phyloP scores from a whole-genome alignment of 2,113 vertebrate genomes.

The Aegithalos caudatus region DNA sequence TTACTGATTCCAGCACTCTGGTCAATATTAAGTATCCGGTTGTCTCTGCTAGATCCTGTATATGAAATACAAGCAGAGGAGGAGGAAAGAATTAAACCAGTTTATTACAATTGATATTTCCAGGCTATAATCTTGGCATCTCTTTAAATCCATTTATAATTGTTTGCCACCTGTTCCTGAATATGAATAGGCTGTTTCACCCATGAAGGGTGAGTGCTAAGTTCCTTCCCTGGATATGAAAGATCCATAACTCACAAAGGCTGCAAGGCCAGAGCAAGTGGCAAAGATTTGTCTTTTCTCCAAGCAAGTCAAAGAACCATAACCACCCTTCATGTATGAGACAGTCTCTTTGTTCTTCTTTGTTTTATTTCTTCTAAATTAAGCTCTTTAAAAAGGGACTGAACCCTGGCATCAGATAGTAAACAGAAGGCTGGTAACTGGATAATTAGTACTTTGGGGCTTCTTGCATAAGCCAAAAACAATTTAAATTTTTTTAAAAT shows the following conservation, averaged over 20 bases:
- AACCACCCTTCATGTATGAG: background rate
- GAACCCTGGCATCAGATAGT: background rate
- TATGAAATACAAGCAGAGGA: background rate
- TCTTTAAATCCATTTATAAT: constrained; percentile 52
- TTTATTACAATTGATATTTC: constrained; percentile 51
- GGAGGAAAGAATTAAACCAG: background rate
- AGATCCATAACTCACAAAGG: constrained; percentile 45
- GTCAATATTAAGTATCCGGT: background rate
- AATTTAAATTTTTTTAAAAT: background rate
- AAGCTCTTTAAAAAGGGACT: background rate
- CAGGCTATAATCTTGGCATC: constrained; percentile 27
- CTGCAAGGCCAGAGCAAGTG: background rate
- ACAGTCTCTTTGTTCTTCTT: background rate
- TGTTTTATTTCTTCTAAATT: background rate
- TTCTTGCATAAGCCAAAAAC: background rate
- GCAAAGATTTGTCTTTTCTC: background rate
- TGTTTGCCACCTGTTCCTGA: constrained; percentile 31
- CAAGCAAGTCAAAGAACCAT: background rate
- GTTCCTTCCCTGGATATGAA: background rate
- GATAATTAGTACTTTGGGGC: background rate
- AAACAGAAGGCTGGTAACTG: background rate
- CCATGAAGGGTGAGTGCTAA: background rate
- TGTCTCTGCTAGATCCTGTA: background rate
- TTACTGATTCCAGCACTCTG: background rate
- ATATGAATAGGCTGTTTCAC: constrained; percentile 8